Evolutionary conservation across 2,113 vertebrate genomes (phyloP).

Genomic region (Pristiophorus japonicus): DNA sequence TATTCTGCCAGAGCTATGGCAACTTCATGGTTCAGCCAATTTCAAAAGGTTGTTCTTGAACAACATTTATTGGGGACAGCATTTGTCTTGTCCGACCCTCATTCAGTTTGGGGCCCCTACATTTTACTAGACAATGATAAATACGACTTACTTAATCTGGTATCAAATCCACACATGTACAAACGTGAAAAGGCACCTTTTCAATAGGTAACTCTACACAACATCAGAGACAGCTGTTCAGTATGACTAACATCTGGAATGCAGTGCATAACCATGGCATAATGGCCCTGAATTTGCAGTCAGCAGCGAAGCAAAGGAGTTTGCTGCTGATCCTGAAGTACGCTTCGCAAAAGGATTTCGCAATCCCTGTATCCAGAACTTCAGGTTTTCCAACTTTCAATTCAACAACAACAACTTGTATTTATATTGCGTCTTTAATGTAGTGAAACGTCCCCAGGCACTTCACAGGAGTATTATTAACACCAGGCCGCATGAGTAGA

Average conservation of each 20-base stretch:
- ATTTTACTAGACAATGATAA: neutral
- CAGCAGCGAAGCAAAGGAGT: too few species aligned
- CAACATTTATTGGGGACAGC: too few species aligned
- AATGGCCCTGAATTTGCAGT: neutral
- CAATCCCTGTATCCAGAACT: too few species aligned
- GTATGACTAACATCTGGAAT: neutral
- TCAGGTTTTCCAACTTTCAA: too few species aligned
- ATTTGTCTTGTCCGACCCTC: neutral
- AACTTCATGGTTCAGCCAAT: neutral
- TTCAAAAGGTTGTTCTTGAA: neutral
- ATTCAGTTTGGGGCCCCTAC: neutral
- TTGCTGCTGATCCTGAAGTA: too few species aligned
- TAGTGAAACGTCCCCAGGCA: too few species aligned
- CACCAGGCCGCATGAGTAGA: too few species aligned
- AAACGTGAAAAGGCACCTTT: neutral
- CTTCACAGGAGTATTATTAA: too few species aligned
- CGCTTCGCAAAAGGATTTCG: too few species aligned
- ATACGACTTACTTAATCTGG: neutral
- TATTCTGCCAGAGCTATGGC: neutral
- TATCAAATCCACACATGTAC: neutral
- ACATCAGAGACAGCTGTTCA: neutral
- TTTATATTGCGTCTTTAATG: too few species aligned
- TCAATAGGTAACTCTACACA: neutral
- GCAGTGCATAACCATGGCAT: neutral
- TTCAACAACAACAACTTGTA: too few species aligned